These are phyloP conservation scores for Phainopepla nitens DNA, from an alignment of 2,113 vertebrate genomes.

Conservation along the genomic window DNA sequence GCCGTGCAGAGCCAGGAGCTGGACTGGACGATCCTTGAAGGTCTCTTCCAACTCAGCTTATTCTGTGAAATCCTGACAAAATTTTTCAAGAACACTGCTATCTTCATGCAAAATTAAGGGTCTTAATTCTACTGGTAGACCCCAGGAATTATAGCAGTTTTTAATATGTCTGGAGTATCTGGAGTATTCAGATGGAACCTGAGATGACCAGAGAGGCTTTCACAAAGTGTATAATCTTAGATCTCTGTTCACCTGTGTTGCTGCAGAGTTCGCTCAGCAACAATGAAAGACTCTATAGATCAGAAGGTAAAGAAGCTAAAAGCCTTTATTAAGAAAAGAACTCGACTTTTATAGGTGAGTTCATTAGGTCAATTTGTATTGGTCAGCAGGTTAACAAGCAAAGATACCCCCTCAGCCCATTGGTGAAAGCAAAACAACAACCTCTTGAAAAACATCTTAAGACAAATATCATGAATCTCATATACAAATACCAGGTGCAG, in stretches of 20 bases:
- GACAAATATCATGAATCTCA: too few species aligned
- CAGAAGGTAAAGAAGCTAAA: too few species aligned
- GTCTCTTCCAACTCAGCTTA: neutral
- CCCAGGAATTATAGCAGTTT: neutral
- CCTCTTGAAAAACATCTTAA: too few species aligned
- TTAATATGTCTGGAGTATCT: neutral
- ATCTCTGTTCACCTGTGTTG: neutral
- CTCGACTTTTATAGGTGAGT: too few species aligned
- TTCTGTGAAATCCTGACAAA: neutral
- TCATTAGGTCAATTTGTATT: too few species aligned
- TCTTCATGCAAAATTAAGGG: neutral
- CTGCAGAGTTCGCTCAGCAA: too few species aligned
- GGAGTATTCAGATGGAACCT: neutral
- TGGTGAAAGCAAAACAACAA: too few species aligned
- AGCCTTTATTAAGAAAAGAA: too few species aligned
- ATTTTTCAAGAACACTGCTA: neutral
- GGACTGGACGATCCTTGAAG: fast-evolving
- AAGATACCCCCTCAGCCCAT: too few species aligned
- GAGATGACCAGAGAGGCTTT: neutral
- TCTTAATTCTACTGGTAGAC: neutral
- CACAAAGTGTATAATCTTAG: neutral
- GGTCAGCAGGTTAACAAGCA: too few species aligned
- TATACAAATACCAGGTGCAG: too few species aligned
- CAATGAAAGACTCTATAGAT: too few species aligned
- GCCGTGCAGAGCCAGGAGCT: neutral